These are phyloP conservation scores for Atractosteus spatula DNA, from an alignment of 2,113 vertebrate genomes.

Conservation along the genomic window DNA sequence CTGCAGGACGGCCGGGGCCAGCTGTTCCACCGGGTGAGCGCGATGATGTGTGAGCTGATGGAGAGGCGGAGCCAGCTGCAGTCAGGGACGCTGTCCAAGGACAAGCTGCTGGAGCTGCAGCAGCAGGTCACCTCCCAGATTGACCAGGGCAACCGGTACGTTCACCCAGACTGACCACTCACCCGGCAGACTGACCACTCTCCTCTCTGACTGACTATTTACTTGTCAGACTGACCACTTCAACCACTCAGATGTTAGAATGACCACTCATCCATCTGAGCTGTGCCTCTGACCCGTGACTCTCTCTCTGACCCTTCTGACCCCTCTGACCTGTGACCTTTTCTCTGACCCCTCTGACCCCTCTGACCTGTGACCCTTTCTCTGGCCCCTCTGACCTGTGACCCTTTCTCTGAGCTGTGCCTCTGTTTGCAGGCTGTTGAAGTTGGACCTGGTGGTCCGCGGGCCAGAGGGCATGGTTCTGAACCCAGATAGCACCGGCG, in stretches of 20 bases:
- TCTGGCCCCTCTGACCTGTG: accelerated
- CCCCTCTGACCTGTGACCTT: too few relatives aligned
- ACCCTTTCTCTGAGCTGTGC: neutral
- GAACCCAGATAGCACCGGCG: slow-evolving; percentile 44
- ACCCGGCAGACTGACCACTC: too few relatives aligned
- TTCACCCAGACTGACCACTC: neutral
- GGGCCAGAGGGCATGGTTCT: slow-evolving; percentile 49
- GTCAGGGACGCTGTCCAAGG: slow-evolving; percentile 45
- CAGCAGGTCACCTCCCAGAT: slow-evolving; percentile 52
- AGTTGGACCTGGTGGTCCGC: slow-evolving; percentile 49
- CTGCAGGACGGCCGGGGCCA: slow-evolving; percentile 24
- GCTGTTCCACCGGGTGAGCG: slow-evolving; percentile 32
- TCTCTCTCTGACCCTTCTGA: too few relatives aligned
- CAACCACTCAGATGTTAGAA: too few relatives aligned
- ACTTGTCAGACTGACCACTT: too few relatives aligned
- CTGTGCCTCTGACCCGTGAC: too few relatives aligned
- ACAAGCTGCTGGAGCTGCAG: slow-evolving; percentile 45
- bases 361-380: too few relatives aligned
- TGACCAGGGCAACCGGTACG: slow-evolving; percentile 54
- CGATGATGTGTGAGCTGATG: slow-evolving; percentile 52
- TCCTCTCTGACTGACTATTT: too few relatives aligned
- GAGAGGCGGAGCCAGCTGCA: slow-evolving; percentile 49
- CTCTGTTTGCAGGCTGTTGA: slow-evolving; percentile 22
- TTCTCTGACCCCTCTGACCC: too few relatives aligned
- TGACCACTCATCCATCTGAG: too few relatives aligned